Evolutionary conservation across 2,888 invertebrate genomes (phyloP).

Genomic region (Steromphala cineraria): DNA sequence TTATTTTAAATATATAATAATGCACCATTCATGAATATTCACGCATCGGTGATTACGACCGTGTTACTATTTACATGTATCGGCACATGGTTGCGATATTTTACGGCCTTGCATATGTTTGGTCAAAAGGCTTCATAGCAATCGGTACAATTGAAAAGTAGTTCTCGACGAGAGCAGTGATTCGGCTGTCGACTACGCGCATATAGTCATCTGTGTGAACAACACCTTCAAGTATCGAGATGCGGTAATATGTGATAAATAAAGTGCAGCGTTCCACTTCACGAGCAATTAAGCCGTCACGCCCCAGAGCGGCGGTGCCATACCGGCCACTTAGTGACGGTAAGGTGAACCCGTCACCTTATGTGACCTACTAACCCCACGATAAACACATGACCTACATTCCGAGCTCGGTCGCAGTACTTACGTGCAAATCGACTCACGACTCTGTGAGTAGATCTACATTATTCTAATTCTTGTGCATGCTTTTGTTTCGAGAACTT

Average conservation of each 20-base stretch:
- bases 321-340: background rate
- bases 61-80: background rate
- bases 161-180: background rate
- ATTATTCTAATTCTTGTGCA: background rate
- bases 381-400: constrained; percentile 20
- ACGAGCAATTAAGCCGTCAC: background rate
- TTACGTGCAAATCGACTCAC: constrained; percentile 18
- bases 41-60: background rate
- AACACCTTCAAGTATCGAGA: background rate
- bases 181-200: background rate
- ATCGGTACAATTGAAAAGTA: constrained; percentile 3
- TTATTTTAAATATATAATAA: background rate
- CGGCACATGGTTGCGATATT: background rate
- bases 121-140: background rate
- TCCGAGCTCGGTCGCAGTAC: background rate
- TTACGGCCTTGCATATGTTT: background rate
- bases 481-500: background rate
- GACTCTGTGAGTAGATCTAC: background rate
- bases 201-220: background rate
- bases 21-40: background rate
- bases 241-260: too few relatives aligned
- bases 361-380: constrained; percentile 20
- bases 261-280: too few relatives aligned
- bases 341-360: constrained; percentile 21
- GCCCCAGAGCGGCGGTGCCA: background rate